phyloP scores from a whole-genome alignment of 1,140 invertebrate genomes.

The Luehdorfia chinensis region DNA sequence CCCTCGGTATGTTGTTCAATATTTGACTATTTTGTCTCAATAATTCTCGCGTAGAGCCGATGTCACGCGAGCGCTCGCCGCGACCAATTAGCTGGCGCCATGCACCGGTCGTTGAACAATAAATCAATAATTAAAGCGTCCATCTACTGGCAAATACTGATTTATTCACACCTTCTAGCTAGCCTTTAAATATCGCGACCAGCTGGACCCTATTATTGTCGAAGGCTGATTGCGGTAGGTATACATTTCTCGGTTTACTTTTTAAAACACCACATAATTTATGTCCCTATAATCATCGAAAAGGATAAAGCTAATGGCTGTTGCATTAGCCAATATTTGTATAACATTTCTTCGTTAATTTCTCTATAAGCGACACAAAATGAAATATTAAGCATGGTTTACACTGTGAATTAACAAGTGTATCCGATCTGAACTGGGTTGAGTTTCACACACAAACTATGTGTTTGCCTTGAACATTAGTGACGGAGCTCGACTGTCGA shows the following conservation, averaged over 20 bases:
- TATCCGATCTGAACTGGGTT: slow-evolving; percentile 49
- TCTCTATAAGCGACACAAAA: slow-evolving; percentile 58
- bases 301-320: slow-evolving; percentile 34
- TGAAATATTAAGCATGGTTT: slow-evolving; percentile 63
- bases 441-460: slow-evolving; percentile 55
- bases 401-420: slow-evolving; percentile 49
- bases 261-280: too few relatives aligned
- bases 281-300: slow-evolving; percentile 33
- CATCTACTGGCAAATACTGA: slow-evolving; percentile 69
- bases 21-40: slow-evolving; percentile 50
- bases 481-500: slow-evolving; percentile 44
- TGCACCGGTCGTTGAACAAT: slow-evolving; percentile 47
- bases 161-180: slow-evolving; percentile 63
- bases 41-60: slow-evolving; percentile 34
- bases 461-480: slow-evolving; percentile 50
- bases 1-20: slow-evolving; percentile 42
- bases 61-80: slow-evolving; percentile 65
- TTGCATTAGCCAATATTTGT: slow-evolving; percentile 42
- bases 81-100: slow-evolving; percentile 68
- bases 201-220: slow-evolving; percentile 31
- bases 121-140: slow-evolving; percentile 75
- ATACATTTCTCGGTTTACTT: too few relatives aligned
- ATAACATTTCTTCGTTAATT: slow-evolving; percentile 58
- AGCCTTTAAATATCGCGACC: slow-evolving; percentile 43
- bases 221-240: slow-evolving; percentile 29